Evolutionary conservation across 30 jellyfish, hydroid and myxozoan species (phyloP).

Genomic region (Nemopilema nomurai): DNA sequence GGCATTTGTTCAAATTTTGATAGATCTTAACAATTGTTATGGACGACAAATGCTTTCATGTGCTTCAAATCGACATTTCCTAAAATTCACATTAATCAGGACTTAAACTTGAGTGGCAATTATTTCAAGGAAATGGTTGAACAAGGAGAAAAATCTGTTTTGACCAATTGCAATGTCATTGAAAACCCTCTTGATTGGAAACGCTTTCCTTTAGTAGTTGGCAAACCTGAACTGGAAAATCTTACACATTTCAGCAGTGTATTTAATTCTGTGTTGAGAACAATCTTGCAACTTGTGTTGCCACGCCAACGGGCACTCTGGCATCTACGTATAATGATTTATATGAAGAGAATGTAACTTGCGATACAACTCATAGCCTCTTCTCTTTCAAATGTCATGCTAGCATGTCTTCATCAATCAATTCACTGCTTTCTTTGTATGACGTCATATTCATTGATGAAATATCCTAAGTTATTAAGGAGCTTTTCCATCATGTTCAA

Average conservation of each 20-base stretch:
- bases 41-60: not conserved
- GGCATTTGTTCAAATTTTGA: not conserved
- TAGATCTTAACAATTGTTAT: not conserved
- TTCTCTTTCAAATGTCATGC: constrained; percentile 8
- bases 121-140: not conserved
- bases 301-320: constrained; percentile 3
- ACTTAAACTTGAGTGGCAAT: not conserved
- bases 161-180: not conserved
- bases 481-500: constrained; percentile 2
- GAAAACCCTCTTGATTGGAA: not conserved
- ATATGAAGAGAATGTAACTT: not conserved
- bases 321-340: not conserved
- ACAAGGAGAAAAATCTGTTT: not conserved
- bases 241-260: not conserved
- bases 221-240: constrained; percentile 5
- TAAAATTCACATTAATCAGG: too few species aligned
- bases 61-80: not conserved
- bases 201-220: not conserved
- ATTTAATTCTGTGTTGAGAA: not conserved
- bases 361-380: constrained; percentile 2
- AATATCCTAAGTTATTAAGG: not conserved
- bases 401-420: not conserved
- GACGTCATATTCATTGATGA: constrained; percentile 3
- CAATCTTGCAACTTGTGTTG: not conserved
- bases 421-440: not conserved